phyloP scores from a whole-genome alignment of 2,113 vertebrate species.

The Notothenia coriiceps region DNA sequence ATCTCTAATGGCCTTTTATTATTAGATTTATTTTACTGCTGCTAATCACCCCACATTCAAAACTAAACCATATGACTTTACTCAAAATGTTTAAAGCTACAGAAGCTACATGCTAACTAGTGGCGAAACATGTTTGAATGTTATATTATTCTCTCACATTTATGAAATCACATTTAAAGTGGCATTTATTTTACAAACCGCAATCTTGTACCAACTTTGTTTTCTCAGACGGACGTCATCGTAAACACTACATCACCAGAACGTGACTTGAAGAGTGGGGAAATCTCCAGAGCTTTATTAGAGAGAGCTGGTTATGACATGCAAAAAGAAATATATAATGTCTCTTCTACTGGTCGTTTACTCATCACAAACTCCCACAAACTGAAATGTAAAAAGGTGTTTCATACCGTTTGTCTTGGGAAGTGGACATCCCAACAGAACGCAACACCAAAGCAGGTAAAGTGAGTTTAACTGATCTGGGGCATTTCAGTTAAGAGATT shows the following conservation, averaged over 20 bases:
- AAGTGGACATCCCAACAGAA: rapidly evolving
- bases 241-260: slow-evolving; percentile 64
- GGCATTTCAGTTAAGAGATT: background rate
- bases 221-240: slow-evolving; percentile 84
- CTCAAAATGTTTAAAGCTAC: no score
- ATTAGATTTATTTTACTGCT: no score
- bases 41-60: no score
- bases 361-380: slow-evolving; percentile 58
- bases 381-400: slow-evolving; percentile 69
- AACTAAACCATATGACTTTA: no score
- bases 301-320: slow-evolving; percentile 69
- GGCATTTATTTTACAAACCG: no score
- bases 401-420: slow-evolving; percentile 59
- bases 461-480: background rate
- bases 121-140: background rate
- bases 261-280: rapidly evolving
- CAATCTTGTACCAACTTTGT: background rate
- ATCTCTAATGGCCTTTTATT: background rate
- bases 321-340: background rate
- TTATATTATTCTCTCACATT: background rate
- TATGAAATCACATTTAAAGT: background rate
- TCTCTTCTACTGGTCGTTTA: rapidly evolving
- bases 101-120: no score
- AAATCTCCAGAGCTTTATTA: slow-evolving; percentile 67
- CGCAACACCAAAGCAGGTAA: slow-evolving; percentile 39